Evolutionary conservation across 1,140 invertebrate species (phyloP), one percentile per base, ranked within the genome.

Genomic region (Nymphalis io): DNA sequence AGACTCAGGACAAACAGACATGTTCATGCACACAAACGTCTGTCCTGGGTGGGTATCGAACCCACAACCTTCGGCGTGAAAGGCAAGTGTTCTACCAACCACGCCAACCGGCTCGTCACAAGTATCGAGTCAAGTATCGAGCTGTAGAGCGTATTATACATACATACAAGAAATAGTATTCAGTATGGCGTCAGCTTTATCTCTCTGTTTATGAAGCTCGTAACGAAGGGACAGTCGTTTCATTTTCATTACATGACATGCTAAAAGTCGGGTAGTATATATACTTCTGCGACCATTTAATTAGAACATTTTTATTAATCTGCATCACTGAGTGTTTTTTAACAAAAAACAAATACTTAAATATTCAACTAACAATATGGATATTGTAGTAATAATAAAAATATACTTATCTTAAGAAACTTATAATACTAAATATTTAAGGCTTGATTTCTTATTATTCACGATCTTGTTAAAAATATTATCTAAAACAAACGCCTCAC

Each of bases 161-260:
- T 42, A 42, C 8, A 42, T 42, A 8, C 11, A 42, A 42, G 40
- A 42, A 42, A 42, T 46, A 46, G n/a, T 33, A 33, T 33, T 3
- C 40, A 15, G 40, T 44, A n/a, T n/a, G 12, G 13, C 11, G 48
- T 53, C 20, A 21, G 18, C 48, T 11, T 53, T 21, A 21, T 21
- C 48, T 21, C 18, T 3, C 48, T n/a, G 44, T 62, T 62, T 62
- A 62, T 62, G 42, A 62, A 33, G 20, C 39, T 53, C 48, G n/a
- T 65, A 65, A 40, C 58, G 53, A 66, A 58, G 40, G 55, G 38
- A 16, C 63, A 33, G 20, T 16, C 20, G 39, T 58, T 65, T 58
- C 53, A 53, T 57, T 33, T 66, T 66, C 60, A 51, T 48, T 16
- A 46, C 64, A 15, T 33, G 38, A 58, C 33, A 18, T 33, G 15